Percentiles rank a stretch among this genome's conserved stretches.
phyloP scores from a whole-genome alignment of 2,888 invertebrate genomes.

The Sylvicola cinctus region DNA sequence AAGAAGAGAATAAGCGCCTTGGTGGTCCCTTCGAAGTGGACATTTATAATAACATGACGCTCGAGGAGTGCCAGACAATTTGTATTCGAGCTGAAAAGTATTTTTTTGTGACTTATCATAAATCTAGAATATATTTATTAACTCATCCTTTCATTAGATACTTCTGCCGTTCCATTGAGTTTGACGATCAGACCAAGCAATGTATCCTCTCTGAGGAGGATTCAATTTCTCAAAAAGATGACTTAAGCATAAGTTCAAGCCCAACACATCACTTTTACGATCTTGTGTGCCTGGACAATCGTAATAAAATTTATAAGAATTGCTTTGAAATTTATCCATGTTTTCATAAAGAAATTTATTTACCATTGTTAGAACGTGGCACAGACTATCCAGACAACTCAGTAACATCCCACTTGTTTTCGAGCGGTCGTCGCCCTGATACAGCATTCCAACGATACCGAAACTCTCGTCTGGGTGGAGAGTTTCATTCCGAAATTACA shows the following conservation, averaged over 20 bases:
- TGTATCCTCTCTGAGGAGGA: constrained; percentile 85
- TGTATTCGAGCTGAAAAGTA: constrained; percentile 73
- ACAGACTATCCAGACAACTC: constrained; percentile 79
- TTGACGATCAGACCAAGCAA: constrained; percentile 66
- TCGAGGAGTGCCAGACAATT: constrained; percentile 75
- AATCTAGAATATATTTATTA: constrained; percentile 2
- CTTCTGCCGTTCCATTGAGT: constrained; percentile 76
- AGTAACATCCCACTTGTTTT: constrained; percentile 64
- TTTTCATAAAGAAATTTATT: constrained; percentile 2
- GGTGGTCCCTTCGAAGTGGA: constrained; percentile 80
- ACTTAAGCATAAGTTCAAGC: constrained; percentile 65
- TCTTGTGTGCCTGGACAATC: constrained; percentile 73
- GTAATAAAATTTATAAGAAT: constrained; percentile 31
- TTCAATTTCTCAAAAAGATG: constrained; percentile 73
- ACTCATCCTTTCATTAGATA: too few species aligned
- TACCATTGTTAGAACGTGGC: constrained; percentile 52
- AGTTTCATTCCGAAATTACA: constrained; percentile 77
- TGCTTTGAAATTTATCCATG: neutral
- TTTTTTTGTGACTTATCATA: constrained; percentile 13
- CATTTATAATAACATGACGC: constrained; percentile 63
- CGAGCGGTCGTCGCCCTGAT: constrained; percentile 61
- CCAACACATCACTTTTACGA: constrained; percentile 76
- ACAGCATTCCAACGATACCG: constrained; percentile 69
- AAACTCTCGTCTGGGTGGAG: constrained; percentile 68
- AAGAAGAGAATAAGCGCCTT: constrained; percentile 71